A percentile compares a stretch with the other conserved stretches of the same genome.
Conservation (phyloP, 1,140 invertebrate genomes). For the Zaprionus camerounensis region DNA sequence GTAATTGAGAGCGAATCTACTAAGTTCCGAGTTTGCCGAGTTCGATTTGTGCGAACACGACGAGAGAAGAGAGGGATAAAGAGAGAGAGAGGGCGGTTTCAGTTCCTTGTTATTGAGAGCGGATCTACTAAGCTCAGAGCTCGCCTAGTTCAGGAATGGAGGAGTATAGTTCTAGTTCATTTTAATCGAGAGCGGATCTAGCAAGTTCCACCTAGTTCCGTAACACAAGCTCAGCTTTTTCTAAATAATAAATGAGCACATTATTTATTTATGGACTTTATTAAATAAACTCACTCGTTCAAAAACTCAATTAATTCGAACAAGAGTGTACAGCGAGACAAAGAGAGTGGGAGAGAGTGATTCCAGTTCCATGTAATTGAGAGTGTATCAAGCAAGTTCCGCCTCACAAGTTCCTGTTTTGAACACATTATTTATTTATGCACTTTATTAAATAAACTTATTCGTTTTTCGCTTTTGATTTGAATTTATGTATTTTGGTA, state of each 20-base stretch:
- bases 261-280: constrained; percentile 22
- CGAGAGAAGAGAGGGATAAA: no score
- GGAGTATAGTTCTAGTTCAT: no score
- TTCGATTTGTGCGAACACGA: neutral
- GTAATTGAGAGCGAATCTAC: neutral
- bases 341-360: no score
- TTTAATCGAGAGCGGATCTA: no score
- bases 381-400: no score
- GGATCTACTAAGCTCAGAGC: neutral
- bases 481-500: constrained; percentile 21
- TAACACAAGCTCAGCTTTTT: neutral
- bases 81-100: neutral
- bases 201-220: neutral
- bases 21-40: neutral
- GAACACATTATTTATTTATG: constrained; percentile 17
- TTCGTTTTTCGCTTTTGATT: constrained; percentile 2
- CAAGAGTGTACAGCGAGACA: no score
- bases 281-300: neutral
- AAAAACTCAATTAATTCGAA: no score
- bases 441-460: constrained; percentile 20
- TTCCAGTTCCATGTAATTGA: no score
- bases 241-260: neutral
- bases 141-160: no score
- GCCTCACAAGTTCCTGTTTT: neutral
- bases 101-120: neutral